Percentiles rank a stretch among this genome's conserved stretches.
Evolutionary conservation across 1,140 invertebrate genomes (phyloP).

Genomic region (Zaprionus gabonicus): DNA sequence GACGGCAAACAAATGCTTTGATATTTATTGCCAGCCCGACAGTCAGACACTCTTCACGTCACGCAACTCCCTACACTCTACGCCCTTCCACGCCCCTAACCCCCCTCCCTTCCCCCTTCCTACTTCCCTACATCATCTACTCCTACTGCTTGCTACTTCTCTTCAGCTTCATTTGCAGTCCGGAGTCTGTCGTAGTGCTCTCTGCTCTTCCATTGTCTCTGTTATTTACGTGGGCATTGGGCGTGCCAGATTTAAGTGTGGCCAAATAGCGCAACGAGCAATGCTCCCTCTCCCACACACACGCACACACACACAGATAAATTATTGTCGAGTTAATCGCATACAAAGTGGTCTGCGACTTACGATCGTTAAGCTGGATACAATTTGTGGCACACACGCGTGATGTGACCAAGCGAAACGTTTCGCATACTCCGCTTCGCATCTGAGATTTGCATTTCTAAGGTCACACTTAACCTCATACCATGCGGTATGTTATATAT

Average conservation of each 20-base stretch:
- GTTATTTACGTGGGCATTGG: constrained; percentile 21
- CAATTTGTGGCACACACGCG: background rate
- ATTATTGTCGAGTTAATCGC: constrained; percentile 17
- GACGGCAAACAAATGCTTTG: constrained; percentile 81
- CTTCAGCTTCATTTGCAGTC: background rate
- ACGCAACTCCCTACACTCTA: constrained; percentile 5
- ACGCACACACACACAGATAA: constrained; percentile 16
- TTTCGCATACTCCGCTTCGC: too few species aligned
- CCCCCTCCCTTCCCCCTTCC: too few species aligned
- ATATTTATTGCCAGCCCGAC: constrained; percentile 72
- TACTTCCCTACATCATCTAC: background rate
- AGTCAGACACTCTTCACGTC: constrained; percentile 20
- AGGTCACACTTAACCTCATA: too few species aligned
- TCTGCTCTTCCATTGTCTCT: constrained; percentile 4
- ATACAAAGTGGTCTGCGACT: constrained; percentile 3
- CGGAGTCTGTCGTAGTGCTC: constrained; percentile 1
- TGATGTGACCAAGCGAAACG: background rate
- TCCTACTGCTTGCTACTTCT: background rate
- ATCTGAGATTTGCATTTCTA: too few species aligned
- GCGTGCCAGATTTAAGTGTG: constrained; percentile 35
- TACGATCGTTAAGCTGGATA: constrained; percentile 1
- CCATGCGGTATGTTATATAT: too few species aligned
- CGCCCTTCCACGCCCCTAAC: background rate
- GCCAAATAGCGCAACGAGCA: constrained; percentile 12
- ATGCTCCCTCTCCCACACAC: background rate